Conservation (phyloP, 2,888 invertebrate species). For the Seira musarum region DNA sequence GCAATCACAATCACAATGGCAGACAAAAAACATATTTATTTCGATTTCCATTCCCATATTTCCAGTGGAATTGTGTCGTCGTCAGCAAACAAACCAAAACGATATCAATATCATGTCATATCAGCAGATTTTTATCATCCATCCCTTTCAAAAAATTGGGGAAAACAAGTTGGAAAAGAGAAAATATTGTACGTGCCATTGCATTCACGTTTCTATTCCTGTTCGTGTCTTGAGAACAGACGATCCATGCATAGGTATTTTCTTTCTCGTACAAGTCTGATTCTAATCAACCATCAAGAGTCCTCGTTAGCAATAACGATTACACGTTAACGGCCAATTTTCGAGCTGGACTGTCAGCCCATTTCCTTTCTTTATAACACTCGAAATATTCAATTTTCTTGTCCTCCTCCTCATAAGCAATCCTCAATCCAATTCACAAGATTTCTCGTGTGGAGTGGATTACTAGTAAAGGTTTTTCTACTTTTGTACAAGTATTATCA, state of each 20-base stretch:
- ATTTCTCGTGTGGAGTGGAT: no score
- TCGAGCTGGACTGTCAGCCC: constrained; percentile 22
- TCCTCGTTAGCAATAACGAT: constrained; percentile 30
- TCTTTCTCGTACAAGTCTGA: constrained; percentile 15
- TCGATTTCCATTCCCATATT: neutral
- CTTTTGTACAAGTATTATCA: no score
- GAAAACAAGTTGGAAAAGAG: no score
- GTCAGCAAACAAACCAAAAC: neutral
- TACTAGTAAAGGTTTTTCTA: no score
- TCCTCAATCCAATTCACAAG: no score
- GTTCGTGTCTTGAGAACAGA: no score
- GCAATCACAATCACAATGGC: no score
- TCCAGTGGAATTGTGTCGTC: neutral
- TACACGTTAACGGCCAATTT: constrained; percentile 36
- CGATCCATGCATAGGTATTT: neutral
- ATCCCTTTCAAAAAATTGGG: no score
- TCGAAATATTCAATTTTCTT: constrained; percentile 45
- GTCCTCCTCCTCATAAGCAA: constrained; percentile 17
- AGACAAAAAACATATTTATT: constrained; percentile 1
- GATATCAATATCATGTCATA: no score
- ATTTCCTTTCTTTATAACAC: constrained; percentile 42
- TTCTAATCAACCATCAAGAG: constrained; percentile 37
- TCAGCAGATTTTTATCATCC: constrained; percentile 20
- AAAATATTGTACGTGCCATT: no score
- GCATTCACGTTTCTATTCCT: no score